Evolutionary conservation across 2,888 invertebrate species (phyloP).

Genomic region (Drosophila putrida): DNA sequence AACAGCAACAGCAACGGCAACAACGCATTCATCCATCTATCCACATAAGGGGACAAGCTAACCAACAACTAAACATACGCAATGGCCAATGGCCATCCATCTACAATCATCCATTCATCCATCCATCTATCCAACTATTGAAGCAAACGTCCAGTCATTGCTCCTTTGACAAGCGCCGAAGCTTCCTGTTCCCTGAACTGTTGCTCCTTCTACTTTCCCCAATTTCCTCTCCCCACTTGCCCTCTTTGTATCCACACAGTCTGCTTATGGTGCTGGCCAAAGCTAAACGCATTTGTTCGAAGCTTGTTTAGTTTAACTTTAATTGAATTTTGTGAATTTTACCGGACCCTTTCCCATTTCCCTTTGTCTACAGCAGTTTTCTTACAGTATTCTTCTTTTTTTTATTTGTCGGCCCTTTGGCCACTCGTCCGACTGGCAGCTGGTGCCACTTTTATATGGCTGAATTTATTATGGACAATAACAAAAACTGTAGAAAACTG

Average conservation of each 20-base stretch:
- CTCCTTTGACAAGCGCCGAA: slow-evolving; percentile 71
- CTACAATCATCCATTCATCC: slow-evolving; percentile 57
- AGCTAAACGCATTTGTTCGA: slow-evolving; percentile 81
- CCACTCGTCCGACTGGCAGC: slow-evolving; percentile 63
- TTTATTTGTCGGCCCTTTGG: slow-evolving; percentile 65
- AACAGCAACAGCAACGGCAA: slow-evolving; percentile 11
- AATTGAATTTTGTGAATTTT: slow-evolving; percentile 81
- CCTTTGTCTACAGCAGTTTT: slow-evolving; percentile 41
- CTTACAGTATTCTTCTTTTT: slow-evolving; percentile 46
- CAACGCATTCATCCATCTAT: slow-evolving; percentile 62
- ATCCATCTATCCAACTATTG: slow-evolving; percentile 63
- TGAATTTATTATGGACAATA: slow-evolving; percentile 79
- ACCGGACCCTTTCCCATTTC: slow-evolving; percentile 44
- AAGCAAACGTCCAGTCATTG: slow-evolving; percentile 61
- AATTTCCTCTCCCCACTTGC: not conserved
- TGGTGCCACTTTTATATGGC: slow-evolving; percentile 78
- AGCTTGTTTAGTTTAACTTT: slow-evolving; percentile 82
- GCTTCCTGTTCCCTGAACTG: slow-evolving; percentile 53
- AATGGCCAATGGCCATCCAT: slow-evolving; percentile 57
- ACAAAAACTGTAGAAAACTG: slow-evolving; percentile 65
- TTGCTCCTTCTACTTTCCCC: slow-evolving; percentile 17
- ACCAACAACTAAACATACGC: slow-evolving; percentile 72
- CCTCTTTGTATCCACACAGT: not conserved
- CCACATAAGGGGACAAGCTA: slow-evolving; percentile 55
- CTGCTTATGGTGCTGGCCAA: slow-evolving; percentile 49